Evolutionary conservation across 1,140 invertebrate genomes (phyloP), one percentile per base, ranked within the genome.

Genomic region (Myzus persicae): DNA sequence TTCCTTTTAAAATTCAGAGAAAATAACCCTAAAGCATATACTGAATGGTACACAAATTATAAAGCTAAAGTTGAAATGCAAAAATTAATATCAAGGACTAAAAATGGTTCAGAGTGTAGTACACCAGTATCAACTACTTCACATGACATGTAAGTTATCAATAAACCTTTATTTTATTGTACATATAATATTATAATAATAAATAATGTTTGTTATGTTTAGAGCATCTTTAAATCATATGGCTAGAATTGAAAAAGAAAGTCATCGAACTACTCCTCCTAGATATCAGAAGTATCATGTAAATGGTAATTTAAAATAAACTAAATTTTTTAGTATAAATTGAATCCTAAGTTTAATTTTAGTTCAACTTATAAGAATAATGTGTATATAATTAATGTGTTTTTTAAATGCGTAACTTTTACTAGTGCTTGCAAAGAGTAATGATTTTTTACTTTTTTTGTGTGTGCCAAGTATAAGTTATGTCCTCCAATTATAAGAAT

Each of bases 101-200:
- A 93, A 84, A 93, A 93, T 93, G 91, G 91, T 54, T 93, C 91
- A 54, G 76, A 93, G 85, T 93, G 91, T 42, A 93, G 91, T 84
- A 93, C 91, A 51, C 91, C 91, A 84, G 38, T 93, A 93, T 93
- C 91, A 40, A 82, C 81, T 51, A 82, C 84, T 6, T 82, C 76
- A 93, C 91, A 93, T 93, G 91, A 93, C n/a, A 26, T 93, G 91
- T 93, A 93, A 54, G 91, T 54, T 51, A 40, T 20, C 18, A n/a
- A 42, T n/a, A n/a, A 8, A 51, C 46, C 7, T 14, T 82, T 36
- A 81, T 82, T 92, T 91, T 48, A 76, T 9, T 36, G 9, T 42
- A 2, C 38, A 40, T 48, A 48, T 48, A 48, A 44, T 44, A 44
- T 36, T 81, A 92, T 48, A 92, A 85, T 40, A n/a, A 31, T n/a